Evolutionary conservation across 2,797 vertebrate genomes (phyloP).

Genomic region (Vespertilio murinus): DNA sequence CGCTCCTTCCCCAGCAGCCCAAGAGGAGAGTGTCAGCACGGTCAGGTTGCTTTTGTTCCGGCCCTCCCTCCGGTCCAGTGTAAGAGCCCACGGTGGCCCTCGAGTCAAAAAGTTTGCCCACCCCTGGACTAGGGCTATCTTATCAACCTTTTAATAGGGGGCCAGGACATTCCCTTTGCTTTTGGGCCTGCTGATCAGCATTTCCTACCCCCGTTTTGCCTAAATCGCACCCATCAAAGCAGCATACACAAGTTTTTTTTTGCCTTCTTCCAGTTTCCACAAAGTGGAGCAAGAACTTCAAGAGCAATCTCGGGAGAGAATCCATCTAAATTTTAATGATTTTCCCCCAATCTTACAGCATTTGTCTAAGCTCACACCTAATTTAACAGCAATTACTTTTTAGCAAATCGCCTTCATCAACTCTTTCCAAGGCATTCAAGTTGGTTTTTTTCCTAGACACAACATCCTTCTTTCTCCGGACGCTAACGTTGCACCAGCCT

Average conservation of each 20-base stretch:
- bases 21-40: too few relatives aligned
- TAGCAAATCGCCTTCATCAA: slow-evolving; percentile 79
- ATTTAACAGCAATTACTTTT: slow-evolving; percentile 79
- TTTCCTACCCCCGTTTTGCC: slow-evolving; percentile 2
- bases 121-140: neutral
- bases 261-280: slow-evolving; percentile 58
- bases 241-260: slow-evolving; percentile 58
- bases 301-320: slow-evolving; percentile 79
- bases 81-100: too few relatives aligned
- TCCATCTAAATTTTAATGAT: slow-evolving; percentile 81
- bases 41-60: too few relatives aligned
- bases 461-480: slow-evolving; percentile 74
- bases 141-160: neutral
- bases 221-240: slow-evolving; percentile 62
- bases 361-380: slow-evolving; percentile 80
- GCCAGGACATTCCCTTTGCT: neutral
- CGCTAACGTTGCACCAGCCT: slow-evolving; percentile 77
- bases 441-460: slow-evolving; percentile 72
- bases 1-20: too few relatives aligned
- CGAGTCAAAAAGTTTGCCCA: too few relatives aligned
- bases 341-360: slow-evolving; percentile 77
- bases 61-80: too few relatives aligned
- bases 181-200: neutral
- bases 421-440: slow-evolving; percentile 73
- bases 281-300: slow-evolving; percentile 69